Percentiles rank a stretch among this genome's conserved stretches.
Evolutionary conservation across 2,888 invertebrate genomes (phyloP).

Genomic region (Cylloceria caligata): DNA sequence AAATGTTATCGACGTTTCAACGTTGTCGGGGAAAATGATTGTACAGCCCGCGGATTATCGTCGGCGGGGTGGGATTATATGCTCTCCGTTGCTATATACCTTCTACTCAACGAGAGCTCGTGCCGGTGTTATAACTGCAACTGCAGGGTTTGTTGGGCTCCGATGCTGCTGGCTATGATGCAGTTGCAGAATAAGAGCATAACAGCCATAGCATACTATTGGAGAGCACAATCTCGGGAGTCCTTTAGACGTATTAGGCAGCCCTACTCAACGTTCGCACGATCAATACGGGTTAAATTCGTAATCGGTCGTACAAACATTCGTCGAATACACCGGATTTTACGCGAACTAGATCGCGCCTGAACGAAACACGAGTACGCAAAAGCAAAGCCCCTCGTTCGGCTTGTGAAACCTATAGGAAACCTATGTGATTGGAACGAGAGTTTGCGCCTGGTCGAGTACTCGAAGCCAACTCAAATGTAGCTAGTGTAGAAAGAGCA

Average conservation of each 20-base stretch:
- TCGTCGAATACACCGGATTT: slow-evolving; percentile 52
- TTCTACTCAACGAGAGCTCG: slow-evolving; percentile 52
- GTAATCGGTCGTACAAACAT: slow-evolving; percentile 69
- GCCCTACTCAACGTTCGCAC: slow-evolving; percentile 60
- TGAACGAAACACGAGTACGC: slow-evolving; percentile 21
- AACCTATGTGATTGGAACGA: slow-evolving; percentile 52
- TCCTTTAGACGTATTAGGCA: slow-evolving; percentile 66
- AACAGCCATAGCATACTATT: slow-evolving; percentile 32
- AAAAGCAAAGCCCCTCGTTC: slow-evolving; percentile 37
- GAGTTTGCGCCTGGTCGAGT: slow-evolving; percentile 29
- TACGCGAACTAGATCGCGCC: slow-evolving; percentile 54
- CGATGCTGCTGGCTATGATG: slow-evolving; percentile 35
- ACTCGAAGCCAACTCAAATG: slow-evolving; percentile 41
- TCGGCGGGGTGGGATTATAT: slow-evolving; percentile 67
- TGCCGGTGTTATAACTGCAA: slow-evolving; percentile 46
- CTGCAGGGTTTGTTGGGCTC: slow-evolving; percentile 18
- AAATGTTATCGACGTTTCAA: slow-evolving; percentile 65
- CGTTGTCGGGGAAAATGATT: slow-evolving; percentile 69
- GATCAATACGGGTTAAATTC: slow-evolving; percentile 71
- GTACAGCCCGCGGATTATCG: slow-evolving; percentile 69
- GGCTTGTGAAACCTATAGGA: slow-evolving; percentile 16
- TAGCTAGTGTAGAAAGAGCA: slow-evolving; percentile 11
- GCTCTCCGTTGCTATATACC: slow-evolving; percentile 35
- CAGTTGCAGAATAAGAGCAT: slow-evolving; percentile 62
- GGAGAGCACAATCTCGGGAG: slow-evolving; percentile 54